A percentile compares a stretch with the other conserved stretches of the same genome.
phyloP scores from a whole-genome alignment of 2,797 vertebrate genomes.

The Xerus rutilus region DNA sequence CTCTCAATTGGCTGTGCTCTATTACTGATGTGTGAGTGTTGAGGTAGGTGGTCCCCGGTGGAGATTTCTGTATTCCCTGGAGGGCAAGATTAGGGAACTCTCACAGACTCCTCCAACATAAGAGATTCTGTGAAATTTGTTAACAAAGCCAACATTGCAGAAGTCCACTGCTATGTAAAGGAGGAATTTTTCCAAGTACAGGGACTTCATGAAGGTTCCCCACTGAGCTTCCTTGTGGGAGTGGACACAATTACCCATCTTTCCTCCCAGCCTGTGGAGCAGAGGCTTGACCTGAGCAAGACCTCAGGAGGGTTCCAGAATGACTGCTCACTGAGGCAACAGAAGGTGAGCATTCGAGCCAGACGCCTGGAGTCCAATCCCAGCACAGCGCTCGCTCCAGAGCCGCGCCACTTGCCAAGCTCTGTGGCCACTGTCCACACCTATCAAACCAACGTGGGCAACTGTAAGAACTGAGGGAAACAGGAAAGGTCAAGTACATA shows the following conservation, averaged over 20 bases:
- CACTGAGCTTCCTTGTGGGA: neutral
- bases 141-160: neutral
- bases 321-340: neutral
- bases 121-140: neutral
- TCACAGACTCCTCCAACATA: neutral
- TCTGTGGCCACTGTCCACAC: neutral
- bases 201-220: neutral
- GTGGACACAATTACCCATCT: neutral
- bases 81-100: neutral
- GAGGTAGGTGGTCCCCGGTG: neutral
- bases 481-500: neutral
- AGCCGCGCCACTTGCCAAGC: neutral
- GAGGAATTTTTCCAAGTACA: neutral
- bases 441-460: neutral
- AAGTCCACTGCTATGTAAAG: neutral
- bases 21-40: rapidly evolving
- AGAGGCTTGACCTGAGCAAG: neutral
- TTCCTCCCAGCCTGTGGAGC: neutral
- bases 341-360: neutral
- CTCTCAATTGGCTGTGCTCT: neutral
- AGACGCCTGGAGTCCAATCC: neutral
- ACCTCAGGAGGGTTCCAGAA: neutral
- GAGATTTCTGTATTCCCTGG: neutral
- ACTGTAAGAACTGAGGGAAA: neutral
- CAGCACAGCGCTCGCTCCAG: neutral